phyloP scores from a whole-genome alignment of 2,113 vertebrate genomes.

The Sylvilagus bachmani region DNA sequence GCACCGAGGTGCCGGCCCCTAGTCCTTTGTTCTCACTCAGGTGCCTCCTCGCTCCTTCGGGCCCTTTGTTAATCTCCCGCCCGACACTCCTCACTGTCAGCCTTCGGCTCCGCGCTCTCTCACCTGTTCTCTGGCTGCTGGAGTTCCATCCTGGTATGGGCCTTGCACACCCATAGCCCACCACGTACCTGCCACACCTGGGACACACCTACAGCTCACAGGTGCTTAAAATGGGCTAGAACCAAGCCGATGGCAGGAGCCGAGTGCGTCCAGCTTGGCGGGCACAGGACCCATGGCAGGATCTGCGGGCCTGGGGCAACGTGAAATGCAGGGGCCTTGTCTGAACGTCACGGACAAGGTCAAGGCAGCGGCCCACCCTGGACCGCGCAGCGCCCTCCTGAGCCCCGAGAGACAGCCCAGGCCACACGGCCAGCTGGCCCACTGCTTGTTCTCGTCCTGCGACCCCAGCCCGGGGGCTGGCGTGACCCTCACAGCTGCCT shows the following conservation, averaged over 20 bases:
- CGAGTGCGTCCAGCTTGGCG: no score
- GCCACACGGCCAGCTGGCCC: no score
- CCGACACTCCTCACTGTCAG: accelerated
- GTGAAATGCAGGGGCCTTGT: neutral
- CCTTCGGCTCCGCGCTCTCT: no score
- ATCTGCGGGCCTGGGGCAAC: neutral
- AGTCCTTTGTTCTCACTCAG: neutral
- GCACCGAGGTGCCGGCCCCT: no score
- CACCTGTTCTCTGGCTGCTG: neutral
- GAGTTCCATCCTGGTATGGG: accelerated
- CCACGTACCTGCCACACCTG: accelerated
- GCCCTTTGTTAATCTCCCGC: accelerated
- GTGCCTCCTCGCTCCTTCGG: neutral
- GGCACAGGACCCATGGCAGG: accelerated
- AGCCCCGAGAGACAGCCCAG: no score
- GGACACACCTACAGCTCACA: accelerated
- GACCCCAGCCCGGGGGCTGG: no score
- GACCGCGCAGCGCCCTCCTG: neutral
- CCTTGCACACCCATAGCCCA: neutral
- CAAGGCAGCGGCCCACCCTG: neutral
- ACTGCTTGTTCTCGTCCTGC: no score
- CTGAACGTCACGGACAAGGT: neutral
- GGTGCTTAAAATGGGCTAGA: neutral
- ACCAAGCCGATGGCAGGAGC: accelerated
- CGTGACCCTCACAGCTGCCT: no score